phyloP scores from a whole-genome alignment of 64 coral and sea anemone species.

The Orbicella faveolata region DNA sequence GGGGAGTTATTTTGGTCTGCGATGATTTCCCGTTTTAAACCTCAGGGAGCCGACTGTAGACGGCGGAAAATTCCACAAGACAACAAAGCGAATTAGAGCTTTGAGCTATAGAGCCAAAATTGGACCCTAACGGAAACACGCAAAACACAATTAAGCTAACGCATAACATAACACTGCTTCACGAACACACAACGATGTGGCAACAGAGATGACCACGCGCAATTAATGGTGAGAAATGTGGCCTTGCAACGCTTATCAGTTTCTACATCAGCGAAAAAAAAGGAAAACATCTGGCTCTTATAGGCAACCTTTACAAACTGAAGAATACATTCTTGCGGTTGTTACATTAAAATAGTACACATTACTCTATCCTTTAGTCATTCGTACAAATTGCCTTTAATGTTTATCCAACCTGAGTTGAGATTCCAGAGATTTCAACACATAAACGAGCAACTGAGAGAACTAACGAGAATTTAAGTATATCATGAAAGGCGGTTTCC shows the following conservation, averaged over 20 bases:
- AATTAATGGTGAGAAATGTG: not conserved
- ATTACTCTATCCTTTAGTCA: not conserved
- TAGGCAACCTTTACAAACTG: not conserved
- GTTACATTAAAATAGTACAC: not conserved
- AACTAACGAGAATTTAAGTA: too few species aligned
- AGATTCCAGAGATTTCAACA: too few species aligned
- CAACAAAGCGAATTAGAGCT: not conserved
- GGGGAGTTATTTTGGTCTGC: too few species aligned
- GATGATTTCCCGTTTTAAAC: too few species aligned
- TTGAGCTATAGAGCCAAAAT: not conserved
- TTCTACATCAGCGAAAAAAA: not conserved
- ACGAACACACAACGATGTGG: not conserved
- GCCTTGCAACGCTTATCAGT: not conserved
- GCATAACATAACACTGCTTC: not conserved
- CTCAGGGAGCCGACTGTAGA: too few species aligned
- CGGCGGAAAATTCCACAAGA: too few species aligned
- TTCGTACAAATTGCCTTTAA: not conserved
- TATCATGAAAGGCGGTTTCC: too few species aligned
- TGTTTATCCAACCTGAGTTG: too few species aligned
- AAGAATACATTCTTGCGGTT: not conserved
- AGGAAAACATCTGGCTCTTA: constrained; percentile 9
- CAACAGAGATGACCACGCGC: not conserved
- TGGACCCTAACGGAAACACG: not conserved
- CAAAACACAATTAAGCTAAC: not conserved
- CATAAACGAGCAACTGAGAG: too few species aligned